A percentile compares a stretch with the other conserved stretches of the same genome.
phyloP scores from a whole-genome alignment of 2,797 vertebrate genomes.

The Peromyscus nudipes region DNA sequence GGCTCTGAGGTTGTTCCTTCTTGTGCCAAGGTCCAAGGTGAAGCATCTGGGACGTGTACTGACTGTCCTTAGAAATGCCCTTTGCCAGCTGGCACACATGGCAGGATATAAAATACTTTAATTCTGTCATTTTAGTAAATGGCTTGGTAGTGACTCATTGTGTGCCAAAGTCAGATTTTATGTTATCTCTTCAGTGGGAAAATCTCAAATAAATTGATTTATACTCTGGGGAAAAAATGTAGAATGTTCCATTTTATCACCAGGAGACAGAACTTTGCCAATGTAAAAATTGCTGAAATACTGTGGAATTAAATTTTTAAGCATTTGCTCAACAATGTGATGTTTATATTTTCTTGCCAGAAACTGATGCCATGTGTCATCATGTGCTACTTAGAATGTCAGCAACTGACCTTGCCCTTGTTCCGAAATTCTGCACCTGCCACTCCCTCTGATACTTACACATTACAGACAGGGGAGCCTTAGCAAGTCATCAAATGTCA shows the following conservation, averaged over 20 bases:
- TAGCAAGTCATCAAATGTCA: background rate
- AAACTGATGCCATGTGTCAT: background rate
- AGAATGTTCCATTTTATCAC: background rate
- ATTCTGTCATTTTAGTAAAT: constrained; percentile 13
- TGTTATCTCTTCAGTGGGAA: background rate
- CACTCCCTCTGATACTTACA: background rate
- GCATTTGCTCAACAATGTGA: background rate
- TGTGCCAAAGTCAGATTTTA: background rate
- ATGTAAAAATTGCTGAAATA: background rate
- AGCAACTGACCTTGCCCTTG: background rate
- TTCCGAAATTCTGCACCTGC: no score
- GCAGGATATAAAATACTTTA: constrained; percentile 5
- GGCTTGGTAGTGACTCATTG: background rate
- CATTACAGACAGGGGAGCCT: background rate
- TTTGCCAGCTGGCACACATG: background rate
- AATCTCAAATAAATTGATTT: background rate
- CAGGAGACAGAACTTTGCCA: background rate
- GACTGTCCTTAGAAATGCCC: background rate
- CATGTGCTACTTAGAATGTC: no score
- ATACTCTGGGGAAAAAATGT: background rate
- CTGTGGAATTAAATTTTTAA: background rate
- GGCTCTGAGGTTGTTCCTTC: background rate
- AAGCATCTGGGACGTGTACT: background rate
- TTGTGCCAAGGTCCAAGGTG: background rate
- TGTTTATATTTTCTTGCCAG: background rate